These are phyloP conservation scores for Iphiclides podalirius DNA, from an alignment of 2,888 invertebrate species.

Conservation along the genomic window DNA sequence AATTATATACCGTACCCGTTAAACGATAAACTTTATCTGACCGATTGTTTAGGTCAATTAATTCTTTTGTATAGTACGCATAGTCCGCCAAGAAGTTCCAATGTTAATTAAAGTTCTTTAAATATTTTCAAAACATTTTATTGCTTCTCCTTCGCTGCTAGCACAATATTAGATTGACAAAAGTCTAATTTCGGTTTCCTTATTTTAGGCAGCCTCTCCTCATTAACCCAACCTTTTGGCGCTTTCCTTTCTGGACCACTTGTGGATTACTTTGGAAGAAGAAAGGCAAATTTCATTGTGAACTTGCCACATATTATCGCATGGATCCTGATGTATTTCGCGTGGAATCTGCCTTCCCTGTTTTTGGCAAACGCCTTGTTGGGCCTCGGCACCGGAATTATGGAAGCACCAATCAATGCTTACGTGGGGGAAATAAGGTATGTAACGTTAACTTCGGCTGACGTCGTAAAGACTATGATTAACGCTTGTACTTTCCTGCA, in stretches of 20 bases:
- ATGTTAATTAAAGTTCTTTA: too few species aligned
- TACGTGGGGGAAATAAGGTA: slow-evolving; percentile 81
- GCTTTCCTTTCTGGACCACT: slow-evolving; percentile 76
- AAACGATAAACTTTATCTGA: too few species aligned
- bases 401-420: slow-evolving; percentile 80
- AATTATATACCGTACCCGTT: too few species aligned
- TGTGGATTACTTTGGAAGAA: slow-evolving; percentile 78
- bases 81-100: too few species aligned
- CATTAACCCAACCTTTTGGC: slow-evolving; percentile 78
- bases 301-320: slow-evolving; percentile 77
- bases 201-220: slow-evolving; percentile 75
- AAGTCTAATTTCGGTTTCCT: too few species aligned
- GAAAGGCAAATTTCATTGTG: slow-evolving; percentile 73
- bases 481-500: too few species aligned
- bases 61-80: too few species aligned
- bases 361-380: slow-evolving; percentile 72
- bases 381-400: slow-evolving; percentile 78
- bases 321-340: slow-evolving; percentile 77
- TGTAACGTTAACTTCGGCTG: slow-evolving; percentile 19
- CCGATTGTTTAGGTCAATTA: too few species aligned
- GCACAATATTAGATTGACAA: too few species aligned
- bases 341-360: slow-evolving; percentile 62
- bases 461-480: background rate
- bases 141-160: too few species aligned
- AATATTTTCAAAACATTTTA: too few species aligned